Evolutionary conservation across 1,140 invertebrate species (phyloP).

Genomic region (Ridgeia piscesae): DNA sequence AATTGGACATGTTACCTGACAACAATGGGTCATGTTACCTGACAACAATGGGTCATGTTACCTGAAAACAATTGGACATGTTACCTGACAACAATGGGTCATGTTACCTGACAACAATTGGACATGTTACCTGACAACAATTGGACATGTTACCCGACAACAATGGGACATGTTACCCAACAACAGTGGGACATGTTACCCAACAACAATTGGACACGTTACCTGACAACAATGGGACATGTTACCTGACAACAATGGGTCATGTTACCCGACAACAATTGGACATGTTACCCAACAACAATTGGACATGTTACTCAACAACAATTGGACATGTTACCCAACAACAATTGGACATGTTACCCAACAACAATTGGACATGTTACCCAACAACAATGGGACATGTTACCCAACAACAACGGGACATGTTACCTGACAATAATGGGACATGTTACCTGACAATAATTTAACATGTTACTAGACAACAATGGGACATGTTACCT

Average conservation of each 20-base stretch:
- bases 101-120: too few species aligned
- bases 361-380: neutral
- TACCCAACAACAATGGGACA: neutral
- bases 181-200: neutral
- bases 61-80: too few species aligned
- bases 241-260: neutral
- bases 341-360: neutral
- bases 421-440: neutral
- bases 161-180: neutral
- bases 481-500: neutral
- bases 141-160: neutral
- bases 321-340: neutral
- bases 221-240: neutral
- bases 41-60: too few species aligned
- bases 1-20: constrained; percentile 60
- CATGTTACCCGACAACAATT: neutral
- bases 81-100: too few species aligned
- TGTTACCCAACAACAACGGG: neutral
- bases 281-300: neutral
- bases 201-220: neutral
- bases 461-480: too few species aligned
- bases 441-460: neutral
- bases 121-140: too few species aligned
- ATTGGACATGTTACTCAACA: neutral
- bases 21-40: constrained; percentile 65